These are phyloP conservation scores for Tachycineta bicolor DNA, from an alignment of 2,113 vertebrate species.

Conservation along the genomic window DNA sequence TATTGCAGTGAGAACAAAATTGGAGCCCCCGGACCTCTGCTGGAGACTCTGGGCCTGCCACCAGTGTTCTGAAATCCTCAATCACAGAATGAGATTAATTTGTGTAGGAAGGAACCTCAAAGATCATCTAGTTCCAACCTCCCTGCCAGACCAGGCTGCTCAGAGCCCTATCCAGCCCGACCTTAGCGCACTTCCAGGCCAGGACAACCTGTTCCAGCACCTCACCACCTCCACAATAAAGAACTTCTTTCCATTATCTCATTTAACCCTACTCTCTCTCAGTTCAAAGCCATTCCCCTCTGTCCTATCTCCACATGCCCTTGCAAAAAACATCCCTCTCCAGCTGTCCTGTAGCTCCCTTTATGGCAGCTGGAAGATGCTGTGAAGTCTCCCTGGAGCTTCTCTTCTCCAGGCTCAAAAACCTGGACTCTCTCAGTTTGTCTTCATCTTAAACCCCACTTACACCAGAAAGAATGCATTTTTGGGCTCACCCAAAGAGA, in stretches of 20 bases:
- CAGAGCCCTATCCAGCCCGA: background rate
- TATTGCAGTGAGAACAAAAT: background rate
- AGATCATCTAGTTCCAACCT: background rate
- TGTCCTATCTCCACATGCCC: background rate
- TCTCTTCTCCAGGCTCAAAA: background rate
- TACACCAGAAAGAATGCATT: background rate
- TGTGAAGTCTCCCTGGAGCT: background rate
- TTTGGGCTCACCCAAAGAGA: background rate
- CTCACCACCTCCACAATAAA: background rate
- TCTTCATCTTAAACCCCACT: background rate
- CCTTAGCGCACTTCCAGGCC: background rate
- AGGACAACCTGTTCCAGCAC: background rate
- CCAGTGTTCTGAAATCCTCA: background rate
- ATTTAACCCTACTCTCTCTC: background rate
- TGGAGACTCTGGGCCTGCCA: background rate
- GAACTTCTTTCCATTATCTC: background rate
- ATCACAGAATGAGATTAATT: background rate
- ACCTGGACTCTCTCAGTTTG: background rate
- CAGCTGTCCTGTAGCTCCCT: background rate
- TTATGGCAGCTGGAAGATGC: background rate
- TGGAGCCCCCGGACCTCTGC: background rate
- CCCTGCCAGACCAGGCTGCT: background rate
- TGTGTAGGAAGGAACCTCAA: background rate
- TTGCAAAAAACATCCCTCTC: background rate
- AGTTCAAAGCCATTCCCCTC: background rate